Conservation (phyloP, 2,797 vertebrate genomes). For the Ctenochaetus hawaiiensis region DNA sequence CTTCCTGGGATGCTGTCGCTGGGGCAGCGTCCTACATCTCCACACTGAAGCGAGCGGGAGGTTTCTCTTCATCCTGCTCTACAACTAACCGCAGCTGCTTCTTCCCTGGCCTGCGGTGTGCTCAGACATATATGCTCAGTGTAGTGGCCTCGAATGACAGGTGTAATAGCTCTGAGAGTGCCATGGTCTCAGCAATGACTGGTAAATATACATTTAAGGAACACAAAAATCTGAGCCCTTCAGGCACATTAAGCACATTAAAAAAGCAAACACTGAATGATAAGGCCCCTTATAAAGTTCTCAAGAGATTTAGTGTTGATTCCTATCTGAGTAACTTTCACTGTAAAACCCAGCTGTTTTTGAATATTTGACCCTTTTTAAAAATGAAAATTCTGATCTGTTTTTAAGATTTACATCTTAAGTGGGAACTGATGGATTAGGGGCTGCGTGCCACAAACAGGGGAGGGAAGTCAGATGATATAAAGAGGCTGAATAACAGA, state of each 20-base stretch:
- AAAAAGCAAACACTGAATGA: too few species aligned
- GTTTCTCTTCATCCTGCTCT: slow-evolving; percentile 47
- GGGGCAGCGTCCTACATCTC: slow-evolving; percentile 74
- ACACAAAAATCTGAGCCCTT: too few species aligned
- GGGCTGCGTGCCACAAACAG: not conserved
- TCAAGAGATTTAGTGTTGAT: not conserved
- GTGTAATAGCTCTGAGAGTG: slow-evolving; percentile 77
- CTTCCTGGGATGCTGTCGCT: slow-evolving; percentile 69
- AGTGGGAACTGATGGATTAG: not conserved
- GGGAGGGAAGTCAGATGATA: not conserved
- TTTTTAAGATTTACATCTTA: not conserved
- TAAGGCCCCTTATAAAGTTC: not conserved
- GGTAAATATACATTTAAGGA: slow-evolving; percentile 59
- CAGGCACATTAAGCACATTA: too few species aligned
- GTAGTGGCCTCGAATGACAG: slow-evolving; percentile 64
- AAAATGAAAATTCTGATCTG: too few species aligned
- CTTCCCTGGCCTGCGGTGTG: slow-evolving; percentile 77
- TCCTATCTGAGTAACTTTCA: not conserved
- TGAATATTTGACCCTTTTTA: not conserved
- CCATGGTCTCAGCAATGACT: slow-evolving; percentile 53
- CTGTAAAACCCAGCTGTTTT: not conserved
- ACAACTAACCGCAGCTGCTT: slow-evolving; percentile 48
- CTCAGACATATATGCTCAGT: slow-evolving; percentile 72
- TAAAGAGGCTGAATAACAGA: not conserved
- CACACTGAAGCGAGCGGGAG: slow-evolving; percentile 54